Percentiles rank a stretch among this genome's conserved stretches.
Evolutionary conservation across 53 echinoderm and acorn worm genomes (phyloP).

Genomic region (Echinometra lucunter): DNA sequence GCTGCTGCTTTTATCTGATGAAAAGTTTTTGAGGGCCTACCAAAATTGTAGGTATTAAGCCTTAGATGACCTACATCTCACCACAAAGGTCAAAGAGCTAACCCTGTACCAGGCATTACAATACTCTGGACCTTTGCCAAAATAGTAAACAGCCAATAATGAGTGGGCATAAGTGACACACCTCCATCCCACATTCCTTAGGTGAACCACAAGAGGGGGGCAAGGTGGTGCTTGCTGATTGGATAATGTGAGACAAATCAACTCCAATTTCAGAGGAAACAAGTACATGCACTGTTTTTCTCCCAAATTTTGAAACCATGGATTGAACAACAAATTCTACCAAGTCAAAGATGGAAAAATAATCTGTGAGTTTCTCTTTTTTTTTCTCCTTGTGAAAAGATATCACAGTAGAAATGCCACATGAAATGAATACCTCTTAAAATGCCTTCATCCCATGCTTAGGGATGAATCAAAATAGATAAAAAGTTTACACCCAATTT

Average conservation of each 20-base stretch:
- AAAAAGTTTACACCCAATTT: too few relatives aligned
- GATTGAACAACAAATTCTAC: neutral
- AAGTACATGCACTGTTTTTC: neutral
- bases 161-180: neutral
- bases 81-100: conserved; percentile 41
- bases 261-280: neutral
- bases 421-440: too few relatives aligned
- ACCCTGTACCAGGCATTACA: conserved; percentile 27
- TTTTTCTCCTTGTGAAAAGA: too few relatives aligned
- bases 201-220: conserved; percentile 35
- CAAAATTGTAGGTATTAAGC: too few relatives aligned
- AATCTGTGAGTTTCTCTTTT: too few relatives aligned
- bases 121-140: conserved; percentile 31
- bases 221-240: conserved; percentile 37
- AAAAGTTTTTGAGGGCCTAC: too few relatives aligned
- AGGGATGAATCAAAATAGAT: too few relatives aligned
- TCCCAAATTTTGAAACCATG: neutral
- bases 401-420: too few relatives aligned
- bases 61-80: conserved; percentile 43
- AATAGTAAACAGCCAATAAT: conserved; percentile 9
- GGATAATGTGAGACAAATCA: conserved; percentile 44
- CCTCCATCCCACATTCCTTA: conserved; percentile 43
- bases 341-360: neutral
- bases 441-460: too few relatives aligned
- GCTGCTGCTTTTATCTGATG: too few relatives aligned